A percentile compares a stretch with the other conserved stretches of the same genome.
Evolutionary conservation across 2,113 vertebrate species (phyloP).

Genomic region (Lagenorhynchus albirostris): DNA sequence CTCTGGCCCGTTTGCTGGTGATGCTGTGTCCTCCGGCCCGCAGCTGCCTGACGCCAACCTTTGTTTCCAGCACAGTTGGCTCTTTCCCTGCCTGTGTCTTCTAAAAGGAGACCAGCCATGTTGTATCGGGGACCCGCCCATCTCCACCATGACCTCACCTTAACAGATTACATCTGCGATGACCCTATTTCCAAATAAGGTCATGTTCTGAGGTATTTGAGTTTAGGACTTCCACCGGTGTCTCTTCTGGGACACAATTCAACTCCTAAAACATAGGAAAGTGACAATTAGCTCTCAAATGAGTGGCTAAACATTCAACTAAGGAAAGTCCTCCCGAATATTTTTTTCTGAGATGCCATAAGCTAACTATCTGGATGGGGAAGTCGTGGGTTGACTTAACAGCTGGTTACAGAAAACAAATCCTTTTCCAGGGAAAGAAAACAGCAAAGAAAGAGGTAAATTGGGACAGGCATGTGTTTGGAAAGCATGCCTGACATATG

Average conservation of each 20-base stretch:
- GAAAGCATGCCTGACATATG: not conserved
- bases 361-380: not conserved
- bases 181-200: not conserved
- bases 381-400: not conserved
- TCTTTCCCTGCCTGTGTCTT: not conserved
- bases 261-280: not conserved
- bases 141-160: not conserved
- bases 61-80: not conserved
- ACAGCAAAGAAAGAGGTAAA: not conserved
- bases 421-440: not conserved
- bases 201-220: not conserved
- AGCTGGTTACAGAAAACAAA: not conserved
- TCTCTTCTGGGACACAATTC: not conserved
- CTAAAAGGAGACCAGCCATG: not conserved
- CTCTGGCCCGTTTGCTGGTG: not conserved
- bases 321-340: not conserved
- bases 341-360: not conserved
- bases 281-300: not conserved
- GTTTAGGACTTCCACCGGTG: accelerated
- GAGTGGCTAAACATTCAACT: not conserved
- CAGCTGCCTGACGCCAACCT: accelerated
- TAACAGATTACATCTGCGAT: not conserved
- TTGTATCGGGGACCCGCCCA: accelerated
- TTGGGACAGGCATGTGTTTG: not conserved
- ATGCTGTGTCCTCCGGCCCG: not conserved